Base-by-base conservation (phyloP, 2,797 vertebrate species). In the Cuculus canorus region DNA sequence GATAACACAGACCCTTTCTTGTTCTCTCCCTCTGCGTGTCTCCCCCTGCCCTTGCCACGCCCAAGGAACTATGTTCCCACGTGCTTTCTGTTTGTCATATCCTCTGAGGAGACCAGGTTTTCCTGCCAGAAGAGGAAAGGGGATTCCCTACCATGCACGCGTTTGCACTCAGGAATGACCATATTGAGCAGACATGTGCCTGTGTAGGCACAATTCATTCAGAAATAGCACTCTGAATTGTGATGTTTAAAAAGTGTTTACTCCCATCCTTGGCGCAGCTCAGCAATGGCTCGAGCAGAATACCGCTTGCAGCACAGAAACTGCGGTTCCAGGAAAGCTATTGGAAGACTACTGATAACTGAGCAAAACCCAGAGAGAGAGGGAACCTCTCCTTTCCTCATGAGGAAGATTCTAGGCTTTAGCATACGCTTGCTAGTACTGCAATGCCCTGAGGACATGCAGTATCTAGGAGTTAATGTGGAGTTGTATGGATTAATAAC, bases 401-500 rank as follows among this genome's bases (percentile, higher is more conserved):
- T 86, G 71, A 93, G 82, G 76, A 92, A 86, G 32, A 89, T 91
- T 80, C 82, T 89, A 80, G 83, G 86, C 72, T 94, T 93, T 64
- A n/a, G 23, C 23, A 1, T 56, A 78, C 0, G 2, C 56, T 86
- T 94, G 66, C 61, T 86, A 39, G 79, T 83, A 45, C 56, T 80
- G 70, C 64, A 88, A 12, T 95, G 73, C 95, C 88, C 83, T 63
- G 77, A 91, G 77, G 92, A 92, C 68, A 57, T 27, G 27, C 22
- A 7, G 72, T 79, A 54, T 76, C 66, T 61, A 79, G 75, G 90
- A 91, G 83, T 89, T 92, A 93, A 91, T 88, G 66, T 88, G 50
- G 23, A 60, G 76, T 72, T 96, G 93, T 79, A 90, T 87, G 89
- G 72, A 93, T 90, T 82, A 71, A 65, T 95, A 91, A 86, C 65